Percentiles rank a stretch among this genome's conserved stretches.
Evolutionary conservation across 2,888 invertebrate genomes (phyloP).

Genomic region (Pseudanteris insignis): DNA sequence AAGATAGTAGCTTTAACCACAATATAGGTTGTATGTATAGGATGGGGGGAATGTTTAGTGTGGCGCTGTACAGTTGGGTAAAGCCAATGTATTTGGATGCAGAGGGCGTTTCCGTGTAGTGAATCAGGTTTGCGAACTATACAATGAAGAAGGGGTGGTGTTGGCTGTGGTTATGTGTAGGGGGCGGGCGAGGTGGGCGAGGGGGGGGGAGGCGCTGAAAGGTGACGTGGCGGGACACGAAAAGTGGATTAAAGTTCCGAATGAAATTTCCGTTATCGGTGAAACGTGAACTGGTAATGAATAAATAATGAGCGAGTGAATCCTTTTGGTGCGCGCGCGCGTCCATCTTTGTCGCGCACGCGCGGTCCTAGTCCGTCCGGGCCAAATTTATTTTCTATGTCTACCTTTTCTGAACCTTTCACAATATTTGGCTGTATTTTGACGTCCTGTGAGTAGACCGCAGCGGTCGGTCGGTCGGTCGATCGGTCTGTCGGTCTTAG

Average conservation of each 20-base stretch:
- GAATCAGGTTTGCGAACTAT: too few relatives aligned
- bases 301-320: slow-evolving; percentile 41
- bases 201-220: background rate
- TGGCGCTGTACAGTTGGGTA: too few relatives aligned
- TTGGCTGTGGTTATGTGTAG: too few relatives aligned
- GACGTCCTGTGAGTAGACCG: slow-evolving; percentile 53
- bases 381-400: slow-evolving; percentile 64
- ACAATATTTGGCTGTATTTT: slow-evolving; percentile 65
- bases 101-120: too few relatives aligned
- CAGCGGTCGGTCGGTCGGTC: slow-evolving; percentile 43
- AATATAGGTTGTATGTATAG: too few relatives aligned
- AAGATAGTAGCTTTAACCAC: too few relatives aligned
- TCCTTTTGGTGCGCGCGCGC: slow-evolving; percentile 20
- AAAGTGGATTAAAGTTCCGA: slow-evolving; percentile 35
- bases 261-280: slow-evolving; percentile 34
- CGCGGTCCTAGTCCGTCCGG: slow-evolving; percentile 1
- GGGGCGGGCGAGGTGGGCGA: too few relatives aligned
- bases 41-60: too few relatives aligned
- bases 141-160: too few relatives aligned
- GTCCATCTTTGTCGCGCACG: slow-evolving; percentile 31
- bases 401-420: slow-evolving; percentile 67
- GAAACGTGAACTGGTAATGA: slow-evolving; percentile 39
- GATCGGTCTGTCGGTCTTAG: slow-evolving; percentile 52
- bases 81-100: too few relatives aligned
- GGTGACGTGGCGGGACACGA: slow-evolving; percentile 10